Conservation (phyloP, 2,797 vertebrate genomes). For the Hirundo rustica region DNA sequence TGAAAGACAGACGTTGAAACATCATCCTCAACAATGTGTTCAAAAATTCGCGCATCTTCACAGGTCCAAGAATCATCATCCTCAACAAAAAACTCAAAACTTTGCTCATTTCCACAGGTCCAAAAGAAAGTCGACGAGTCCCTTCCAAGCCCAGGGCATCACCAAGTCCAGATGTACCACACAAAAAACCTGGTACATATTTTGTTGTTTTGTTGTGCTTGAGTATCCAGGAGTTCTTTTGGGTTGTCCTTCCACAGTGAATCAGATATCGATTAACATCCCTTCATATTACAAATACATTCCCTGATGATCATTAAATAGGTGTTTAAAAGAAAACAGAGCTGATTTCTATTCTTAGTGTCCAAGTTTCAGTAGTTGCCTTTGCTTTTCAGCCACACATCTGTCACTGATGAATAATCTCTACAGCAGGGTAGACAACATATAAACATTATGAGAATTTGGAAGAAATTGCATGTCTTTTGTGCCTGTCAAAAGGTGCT, state of each 20-base stretch:
- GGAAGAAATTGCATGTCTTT: not conserved
- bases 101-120: constrained; percentile 8
- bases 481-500: not conserved
- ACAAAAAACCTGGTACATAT: constrained; percentile 38
- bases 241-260: not conserved
- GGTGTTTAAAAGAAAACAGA: not conserved
- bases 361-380: not conserved
- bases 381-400: not conserved
- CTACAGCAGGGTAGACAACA: not conserved
- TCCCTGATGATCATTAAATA: not conserved
- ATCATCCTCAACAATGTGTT: not conserved
- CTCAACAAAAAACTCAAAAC: not conserved
- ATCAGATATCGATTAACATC: not conserved
- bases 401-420: not conserved
- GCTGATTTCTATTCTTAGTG: not conserved
- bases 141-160: constrained; percentile 31
- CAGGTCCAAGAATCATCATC: not conserved
- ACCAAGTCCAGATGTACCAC: not conserved
- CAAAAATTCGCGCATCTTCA: not conserved
- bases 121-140: not conserved
- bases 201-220: not conserved
- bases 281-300: not conserved
- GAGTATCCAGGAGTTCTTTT: not conserved
- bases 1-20: not conserved
- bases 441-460: not conserved